A percentile compares a stretch with the other conserved stretches of the same genome.
phyloP scores from a whole-genome alignment of 2,888 invertebrate genomes.

The Nycteola revayana region DNA sequence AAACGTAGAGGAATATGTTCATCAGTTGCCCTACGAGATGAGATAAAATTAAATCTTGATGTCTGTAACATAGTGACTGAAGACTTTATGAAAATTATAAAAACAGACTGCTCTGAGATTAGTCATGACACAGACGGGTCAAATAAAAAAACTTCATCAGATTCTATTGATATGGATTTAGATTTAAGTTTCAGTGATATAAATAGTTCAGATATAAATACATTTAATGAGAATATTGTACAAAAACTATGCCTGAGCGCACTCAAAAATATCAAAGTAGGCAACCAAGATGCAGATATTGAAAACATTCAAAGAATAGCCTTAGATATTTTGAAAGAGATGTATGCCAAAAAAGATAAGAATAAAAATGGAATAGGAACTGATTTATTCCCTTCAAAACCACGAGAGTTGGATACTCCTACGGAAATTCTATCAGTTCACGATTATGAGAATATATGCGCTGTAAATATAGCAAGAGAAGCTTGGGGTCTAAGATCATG shows the following conservation, averaged over 20 bases:
- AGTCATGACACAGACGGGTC: constrained; percentile 73
- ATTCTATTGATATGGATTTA: constrained; percentile 78
- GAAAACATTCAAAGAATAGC: constrained; percentile 80
- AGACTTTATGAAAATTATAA: constrained; percentile 63
- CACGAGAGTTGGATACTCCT: constrained; percentile 77
- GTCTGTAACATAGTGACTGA: constrained; percentile 57
- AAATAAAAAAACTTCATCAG: constrained; percentile 77
- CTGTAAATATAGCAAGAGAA: constrained; percentile 84
- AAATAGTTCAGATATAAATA: constrained; percentile 78
- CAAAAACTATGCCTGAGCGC: constrained; percentile 78
- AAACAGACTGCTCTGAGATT: constrained; percentile 66
- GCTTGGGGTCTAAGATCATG: constrained; percentile 85
- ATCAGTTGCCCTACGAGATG: constrained; percentile 73
- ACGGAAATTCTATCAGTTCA: constrained; percentile 83
- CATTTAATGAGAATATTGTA: constrained; percentile 79
- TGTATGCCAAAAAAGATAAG: constrained; percentile 76
- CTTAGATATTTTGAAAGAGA: constrained; percentile 76
- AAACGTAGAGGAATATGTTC: constrained; percentile 83
- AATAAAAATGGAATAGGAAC: constrained; percentile 56
- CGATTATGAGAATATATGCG: constrained; percentile 85
- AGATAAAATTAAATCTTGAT: constrained; percentile 60
- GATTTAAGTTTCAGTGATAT: constrained; percentile 80
- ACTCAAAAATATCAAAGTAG: constrained; percentile 78
- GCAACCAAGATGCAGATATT: constrained; percentile 78
- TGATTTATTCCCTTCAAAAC: constrained; percentile 58